Evolutionary conservation across 2,113 vertebrate species (phyloP), one percentile per base, ranked within the genome.

Genomic region (Rhinogobius similis): DNA sequence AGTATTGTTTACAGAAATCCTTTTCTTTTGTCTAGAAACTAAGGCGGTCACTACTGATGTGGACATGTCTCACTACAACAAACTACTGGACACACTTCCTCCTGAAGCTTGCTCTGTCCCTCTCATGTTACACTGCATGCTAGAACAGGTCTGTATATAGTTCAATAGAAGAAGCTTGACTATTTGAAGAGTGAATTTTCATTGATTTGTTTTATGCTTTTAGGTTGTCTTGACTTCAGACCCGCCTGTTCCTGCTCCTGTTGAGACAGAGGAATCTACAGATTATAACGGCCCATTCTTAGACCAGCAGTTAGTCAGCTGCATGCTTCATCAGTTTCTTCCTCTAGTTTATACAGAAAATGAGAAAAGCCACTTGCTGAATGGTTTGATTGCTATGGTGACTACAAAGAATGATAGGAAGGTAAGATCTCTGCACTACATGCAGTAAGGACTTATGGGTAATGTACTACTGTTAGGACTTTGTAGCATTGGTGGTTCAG

Each of bases 11-110:
- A 2, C 7, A 50, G 21, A 10, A 8, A 10, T 41, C 9, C 0
- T 1, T 32, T 20, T n/a, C n/a, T 4, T 61, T 59, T 48, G 24
- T 5, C 27, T 70, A 87, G 87, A 67, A 8, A 43, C 27, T 70
- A 79, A 84, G 18, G 13, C n/a, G 18, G 43, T 89, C 21, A 67
- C 81, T 56, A 4, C 79, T 32, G 79, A 92, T 0, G 83, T 94
- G 61, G 94, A 99, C 78, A 94, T 94, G 94, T 89, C 93, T 58
- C 92, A 93, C 67, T 99, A 99, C 79, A 91, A 82, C 79, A 90
- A 93, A 62, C 82, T 98, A 12, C 77, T 99, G 62, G 92, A 90
- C 82, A 78, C 82, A 11, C 65, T 97, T 76, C 94, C 96, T 0
- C 91, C 94, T 18, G 95, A 96, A 66, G 91, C 84, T 36, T 70